phyloP scores from a whole-genome alignment of 1,140 invertebrate species.

The Andricus grossulariae region DNA sequence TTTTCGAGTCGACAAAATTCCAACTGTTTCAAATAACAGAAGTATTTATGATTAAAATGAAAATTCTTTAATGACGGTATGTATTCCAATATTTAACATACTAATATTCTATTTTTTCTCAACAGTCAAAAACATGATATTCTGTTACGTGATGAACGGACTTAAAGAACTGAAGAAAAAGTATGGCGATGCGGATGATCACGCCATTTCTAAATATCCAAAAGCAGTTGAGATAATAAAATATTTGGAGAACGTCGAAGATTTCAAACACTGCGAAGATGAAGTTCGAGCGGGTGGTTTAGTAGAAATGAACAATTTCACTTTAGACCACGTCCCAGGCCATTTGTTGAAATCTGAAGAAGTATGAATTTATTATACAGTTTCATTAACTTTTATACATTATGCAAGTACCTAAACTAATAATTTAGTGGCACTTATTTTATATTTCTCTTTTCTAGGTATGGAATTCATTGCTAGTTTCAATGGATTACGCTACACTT shows the following conservation, averaged over 20 bases:
- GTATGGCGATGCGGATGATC: constrained; percentile 46
- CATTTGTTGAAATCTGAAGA: constrained; percentile 80
- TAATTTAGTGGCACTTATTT: background rate
- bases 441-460: constrained; percentile 69
- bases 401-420: background rate
- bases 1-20: no score
- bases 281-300: constrained; percentile 75
- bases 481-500: constrained; percentile 77
- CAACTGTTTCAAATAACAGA: no score
- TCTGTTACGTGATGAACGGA: constrained; percentile 77
- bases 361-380: constrained; percentile 62
- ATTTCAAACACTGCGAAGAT: constrained; percentile 78
- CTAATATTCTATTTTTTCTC: constrained; percentile 43
- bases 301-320: constrained; percentile 74
- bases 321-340: constrained; percentile 81
- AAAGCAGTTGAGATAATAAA: constrained; percentile 74
- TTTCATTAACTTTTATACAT: constrained; percentile 33
- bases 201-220: constrained; percentile 26
- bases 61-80: no score
- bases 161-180: constrained; percentile 75
- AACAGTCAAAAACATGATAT: constrained; percentile 75
- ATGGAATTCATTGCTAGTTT: constrained; percentile 79
- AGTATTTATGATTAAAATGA: no score
- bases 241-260: constrained; percentile 78
- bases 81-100: no score